Base-by-base conservation (phyloP, 2,113 vertebrate species). In the Trachemys scripta region DNA sequence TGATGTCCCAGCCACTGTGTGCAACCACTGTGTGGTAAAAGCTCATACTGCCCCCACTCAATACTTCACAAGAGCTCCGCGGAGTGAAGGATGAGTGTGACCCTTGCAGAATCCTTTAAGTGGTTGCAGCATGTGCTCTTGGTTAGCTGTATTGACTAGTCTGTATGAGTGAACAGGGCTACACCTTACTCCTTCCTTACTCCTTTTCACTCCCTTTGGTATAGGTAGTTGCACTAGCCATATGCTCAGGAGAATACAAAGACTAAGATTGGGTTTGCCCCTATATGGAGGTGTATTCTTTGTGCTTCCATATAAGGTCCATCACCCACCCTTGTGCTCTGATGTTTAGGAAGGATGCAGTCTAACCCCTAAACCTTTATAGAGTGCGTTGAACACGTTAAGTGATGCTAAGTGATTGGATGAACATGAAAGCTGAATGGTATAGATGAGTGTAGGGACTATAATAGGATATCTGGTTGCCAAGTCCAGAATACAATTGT, bases 371-470 rank as follows among this genome's bases (percentile, higher is more conserved):
- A 31, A 80, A n/a, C 80, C 14, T 83, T 89, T 69, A 35, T 53
- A n/a, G 3, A 31, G 3, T 49, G 79, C 51, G 29, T 86, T 87
- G 25, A 9, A 54, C 65, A 19, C 13, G 24, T 80, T 84, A 92
- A 88, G 24, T 14, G 51, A 89, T 90, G 49, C 27, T 62, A 35
- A 51, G 47, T 90, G 72, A 65, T 45, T 42, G 54, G 47, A 49
- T 93, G 3, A 65, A 49, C 89, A 80, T 93, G 85, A 88, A 86
- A 88, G 94, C 25, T 76, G 85, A 89, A 90, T 85, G 62, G 31
- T 89, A 81, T 17, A 83, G 93, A 96, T 93, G 91, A 89, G 50
- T 53, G 69, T 80, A 95, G 82, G 27, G 80, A 92, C 7, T 92
- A 80, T 87, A 91, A 78, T 27, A 90, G 76, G n/a, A 51, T 92